Evolutionary conservation across 2,113 vertebrate species (phyloP).

Genomic region (Alligator mississippiensis): DNA sequence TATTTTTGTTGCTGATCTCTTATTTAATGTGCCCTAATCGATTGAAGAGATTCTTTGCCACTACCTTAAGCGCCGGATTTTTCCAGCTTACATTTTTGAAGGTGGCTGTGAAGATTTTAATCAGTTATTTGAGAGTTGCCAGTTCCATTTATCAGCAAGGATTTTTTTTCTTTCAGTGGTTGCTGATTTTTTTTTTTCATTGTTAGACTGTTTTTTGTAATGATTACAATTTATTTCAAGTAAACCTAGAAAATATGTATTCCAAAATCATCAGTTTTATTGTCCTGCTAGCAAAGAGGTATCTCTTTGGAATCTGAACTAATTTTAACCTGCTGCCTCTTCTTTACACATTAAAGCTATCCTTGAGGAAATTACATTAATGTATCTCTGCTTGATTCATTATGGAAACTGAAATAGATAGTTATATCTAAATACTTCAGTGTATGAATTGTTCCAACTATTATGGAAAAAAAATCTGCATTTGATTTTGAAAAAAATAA

Average conservation of each 20-base stretch:
- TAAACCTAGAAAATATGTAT: neutral
- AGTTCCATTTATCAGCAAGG: neutral
- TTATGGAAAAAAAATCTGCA: neutral
- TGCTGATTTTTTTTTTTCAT: neutral
- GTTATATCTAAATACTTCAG: neutral
- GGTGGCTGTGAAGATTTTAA: slow-evolving; percentile 23
- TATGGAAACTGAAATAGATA: neutral
- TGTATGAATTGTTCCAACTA: neutral
- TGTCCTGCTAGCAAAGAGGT: neutral
- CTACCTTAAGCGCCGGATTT: slow-evolving; percentile 37
- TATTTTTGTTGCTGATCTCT: slow-evolving; percentile 60
- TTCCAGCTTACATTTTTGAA: slow-evolving; percentile 13
- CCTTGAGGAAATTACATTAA: neutral
- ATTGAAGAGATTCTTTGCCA: slow-evolving; percentile 39
- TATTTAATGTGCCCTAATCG: slow-evolving; percentile 46
- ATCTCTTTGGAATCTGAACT: neutral
- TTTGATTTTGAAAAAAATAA: neutral
- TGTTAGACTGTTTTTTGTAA: neutral
- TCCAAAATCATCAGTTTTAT: neutral
- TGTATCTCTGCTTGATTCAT: neutral
- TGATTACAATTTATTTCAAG: neutral
- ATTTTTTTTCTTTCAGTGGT: neutral
- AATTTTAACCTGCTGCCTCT: neutral
- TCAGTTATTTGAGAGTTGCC: neutral
- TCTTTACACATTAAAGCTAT: neutral